phyloP scores from a whole-genome alignment of 2,888 invertebrate genomes.

The Sycophila texana region DNA sequence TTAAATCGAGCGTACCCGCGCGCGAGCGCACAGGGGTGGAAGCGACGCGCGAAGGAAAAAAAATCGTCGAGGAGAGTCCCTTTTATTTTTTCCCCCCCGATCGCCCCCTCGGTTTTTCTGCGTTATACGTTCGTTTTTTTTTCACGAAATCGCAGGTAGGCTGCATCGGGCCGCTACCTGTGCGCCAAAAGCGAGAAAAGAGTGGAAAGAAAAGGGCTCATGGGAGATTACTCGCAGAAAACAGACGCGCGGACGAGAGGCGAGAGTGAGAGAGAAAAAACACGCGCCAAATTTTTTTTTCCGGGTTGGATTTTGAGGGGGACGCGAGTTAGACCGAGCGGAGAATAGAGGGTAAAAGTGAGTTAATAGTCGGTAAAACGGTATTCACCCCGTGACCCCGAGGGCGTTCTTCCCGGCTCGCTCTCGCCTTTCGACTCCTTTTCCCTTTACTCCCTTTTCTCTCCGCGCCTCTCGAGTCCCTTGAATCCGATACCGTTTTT shows the following conservation, averaged over 20 bases:
- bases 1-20: conserved; percentile 74
- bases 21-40: conserved; percentile 27
- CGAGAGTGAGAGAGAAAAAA: conserved; percentile 33
- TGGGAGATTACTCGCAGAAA: conserved; percentile 55
- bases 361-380: conserved; percentile 76
- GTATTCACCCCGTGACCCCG: conserved; percentile 73
- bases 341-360: conserved; percentile 68
- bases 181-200: conserved; percentile 57
- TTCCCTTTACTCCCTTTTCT: conserved; percentile 57
- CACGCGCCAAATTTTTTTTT: conserved; percentile 50
- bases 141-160: conserved; percentile 55
- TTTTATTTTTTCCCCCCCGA: conserved; percentile 44
- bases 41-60: conserved; percentile 31
- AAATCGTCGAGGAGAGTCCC: conserved; percentile 6
- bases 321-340: conserved; percentile 23
- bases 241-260: conserved; percentile 41
- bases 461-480: conserved; percentile 41
- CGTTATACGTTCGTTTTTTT: conserved; percentile 27
- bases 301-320: not conserved
- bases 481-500: not conserved
- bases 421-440: conserved; percentile 54
- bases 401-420: conserved; percentile 60
- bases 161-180: conserved; percentile 58
- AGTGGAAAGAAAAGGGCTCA: conserved; percentile 54
- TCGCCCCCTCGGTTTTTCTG: too few species aligned